These are phyloP conservation scores for Folsomia manolachei DNA, from an alignment of 2,888 invertebrate genomes.

Conservation along the genomic window DNA sequence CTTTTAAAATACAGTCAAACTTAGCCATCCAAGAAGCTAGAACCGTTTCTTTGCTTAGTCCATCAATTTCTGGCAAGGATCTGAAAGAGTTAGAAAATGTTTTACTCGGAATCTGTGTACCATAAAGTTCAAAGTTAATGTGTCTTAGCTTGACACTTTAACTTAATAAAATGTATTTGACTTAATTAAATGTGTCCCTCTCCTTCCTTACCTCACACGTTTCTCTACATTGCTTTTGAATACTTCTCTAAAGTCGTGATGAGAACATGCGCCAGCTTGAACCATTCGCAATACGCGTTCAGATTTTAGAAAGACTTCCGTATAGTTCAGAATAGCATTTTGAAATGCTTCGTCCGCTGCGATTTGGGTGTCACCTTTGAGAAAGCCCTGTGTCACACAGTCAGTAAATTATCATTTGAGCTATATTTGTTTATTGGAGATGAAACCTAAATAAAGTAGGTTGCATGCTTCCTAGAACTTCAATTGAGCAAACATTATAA, in stretches of 20 bases:
- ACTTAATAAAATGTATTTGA: background rate
- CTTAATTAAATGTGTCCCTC: too few species aligned
- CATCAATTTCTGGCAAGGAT: conserved; percentile 98
- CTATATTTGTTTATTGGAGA: background rate
- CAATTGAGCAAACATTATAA: too few species aligned
- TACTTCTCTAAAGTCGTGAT: conserved; percentile 97
- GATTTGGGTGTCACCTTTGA: conserved; percentile 98
- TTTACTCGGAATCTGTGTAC: too few species aligned
- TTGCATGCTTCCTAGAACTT: background rate
- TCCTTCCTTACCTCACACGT: conserved; percentile 78
- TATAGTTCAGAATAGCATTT: conserved; percentile 94
- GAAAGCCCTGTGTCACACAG: conserved; percentile 66
- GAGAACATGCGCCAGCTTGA: conserved; percentile 94
- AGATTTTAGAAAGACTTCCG: conserved; percentile 93
- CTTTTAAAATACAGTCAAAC: conserved; percentile 96
- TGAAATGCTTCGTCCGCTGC: conserved; percentile 97
- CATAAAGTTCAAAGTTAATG: too few species aligned
- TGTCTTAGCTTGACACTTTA: too few species aligned
- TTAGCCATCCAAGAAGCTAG: conserved; percentile 99
- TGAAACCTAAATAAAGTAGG: background rate
- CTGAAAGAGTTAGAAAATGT: conserved; percentile 55
- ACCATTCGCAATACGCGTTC: conserved; percentile 96
- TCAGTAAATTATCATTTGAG: conserved; percentile 36
- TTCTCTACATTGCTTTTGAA: conserved; percentile 98
- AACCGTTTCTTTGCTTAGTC: conserved; percentile 97